Percentiles rank a stretch among this genome's conserved stretches.
Conservation (phyloP, 92 coral and sea anemone species). For the Actinernus sp. region DNA sequence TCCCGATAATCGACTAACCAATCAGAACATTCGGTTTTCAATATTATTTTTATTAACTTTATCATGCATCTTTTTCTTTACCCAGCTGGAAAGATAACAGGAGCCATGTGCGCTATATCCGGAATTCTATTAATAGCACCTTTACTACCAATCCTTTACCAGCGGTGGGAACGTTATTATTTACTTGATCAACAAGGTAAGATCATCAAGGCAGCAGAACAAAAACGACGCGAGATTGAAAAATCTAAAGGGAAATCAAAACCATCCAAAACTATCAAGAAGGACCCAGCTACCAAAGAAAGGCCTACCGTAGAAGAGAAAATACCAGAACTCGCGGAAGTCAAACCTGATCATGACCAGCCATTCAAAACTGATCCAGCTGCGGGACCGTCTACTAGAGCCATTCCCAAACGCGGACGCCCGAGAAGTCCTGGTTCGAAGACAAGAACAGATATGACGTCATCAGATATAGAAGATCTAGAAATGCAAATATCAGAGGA, state of each 20-base stretch:
- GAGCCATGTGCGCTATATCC: constrained; percentile 28
- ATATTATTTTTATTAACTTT: too few species aligned
- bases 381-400: neutral
- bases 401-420: neutral
- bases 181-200: constrained; percentile 13
- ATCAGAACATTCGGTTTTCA: too few species aligned
- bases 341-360: too few species aligned
- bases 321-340: neutral
- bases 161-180: constrained; percentile 39
- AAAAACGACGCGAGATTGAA: constrained; percentile 16
- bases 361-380: too few species aligned
- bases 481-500: neutral
- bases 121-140: constrained; percentile 37
- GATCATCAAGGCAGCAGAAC: constrained; percentile 16
- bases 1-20: too few species aligned
- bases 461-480: neutral
- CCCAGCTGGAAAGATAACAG: constrained; percentile 20
- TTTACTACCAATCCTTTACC: constrained; percentile 34
- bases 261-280: neutral
- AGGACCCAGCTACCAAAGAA: too few species aligned
- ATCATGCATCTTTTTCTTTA: too few species aligned
- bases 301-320: neutral
- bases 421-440: neutral
- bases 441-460: neutral
- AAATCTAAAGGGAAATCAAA: neutral